A percentile compares a stretch with the other conserved stretches of the same genome.
Evolutionary conservation across 2,113 vertebrate genomes (phyloP).

Genomic region (Psephotus haematonotus): DNA sequence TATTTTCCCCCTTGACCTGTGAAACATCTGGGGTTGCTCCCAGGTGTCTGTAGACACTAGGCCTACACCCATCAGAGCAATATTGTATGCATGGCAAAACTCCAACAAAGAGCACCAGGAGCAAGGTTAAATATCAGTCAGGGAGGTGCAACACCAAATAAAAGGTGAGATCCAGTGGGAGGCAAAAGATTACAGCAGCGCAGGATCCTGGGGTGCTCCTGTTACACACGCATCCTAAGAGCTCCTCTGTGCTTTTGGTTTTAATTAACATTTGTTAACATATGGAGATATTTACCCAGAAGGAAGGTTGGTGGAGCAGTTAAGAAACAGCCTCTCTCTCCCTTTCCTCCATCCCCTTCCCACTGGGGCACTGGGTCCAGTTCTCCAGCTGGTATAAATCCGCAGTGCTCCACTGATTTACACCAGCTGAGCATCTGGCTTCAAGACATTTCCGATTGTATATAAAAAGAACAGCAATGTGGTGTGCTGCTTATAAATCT

Average conservation of each 20-base stretch:
- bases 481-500: background rate
- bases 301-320: constrained; percentile 31
- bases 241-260: constrained; percentile 49
- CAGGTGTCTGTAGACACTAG: background rate
- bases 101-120: constrained; percentile 21
- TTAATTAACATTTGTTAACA: constrained; percentile 66
- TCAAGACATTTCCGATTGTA: constrained; percentile 38
- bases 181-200: constrained; percentile 12
- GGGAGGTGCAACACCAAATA: constrained; percentile 25
- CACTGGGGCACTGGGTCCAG: background rate
- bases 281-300: constrained; percentile 61
- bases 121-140: constrained; percentile 20
- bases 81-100: background rate
- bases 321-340: constrained; percentile 47
- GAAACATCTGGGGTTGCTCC: background rate
- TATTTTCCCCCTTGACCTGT: background rate
- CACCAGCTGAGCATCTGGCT: constrained; percentile 57
- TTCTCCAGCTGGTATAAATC: constrained; percentile 53
- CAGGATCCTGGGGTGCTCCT: constrained; percentile 38
- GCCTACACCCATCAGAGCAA: background rate
- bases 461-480: constrained; percentile 15
- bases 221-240: constrained; percentile 20
- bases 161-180: constrained; percentile 45
- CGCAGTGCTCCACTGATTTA: constrained; percentile 42
- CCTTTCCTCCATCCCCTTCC: background rate